Conservation (phyloP, 2,888 invertebrate genomes). For the Ferdinandea cuprea region DNA sequence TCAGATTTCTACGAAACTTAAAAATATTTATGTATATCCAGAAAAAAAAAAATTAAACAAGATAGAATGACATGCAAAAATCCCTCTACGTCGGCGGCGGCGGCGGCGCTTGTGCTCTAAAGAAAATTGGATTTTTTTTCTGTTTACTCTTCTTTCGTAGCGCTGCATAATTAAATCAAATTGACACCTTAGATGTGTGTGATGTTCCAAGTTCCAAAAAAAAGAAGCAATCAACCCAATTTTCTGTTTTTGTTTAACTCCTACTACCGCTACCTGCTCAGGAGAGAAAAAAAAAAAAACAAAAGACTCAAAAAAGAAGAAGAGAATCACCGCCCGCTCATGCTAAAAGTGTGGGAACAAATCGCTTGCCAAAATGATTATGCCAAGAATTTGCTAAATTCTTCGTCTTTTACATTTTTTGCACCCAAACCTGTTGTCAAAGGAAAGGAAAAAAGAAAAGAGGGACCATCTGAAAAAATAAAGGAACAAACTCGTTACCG, state of each 20-base stretch:
- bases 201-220: slow-evolving; percentile 62
- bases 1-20: slow-evolving; percentile 62
- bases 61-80: slow-evolving; percentile 39
- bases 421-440: slow-evolving; percentile 33
- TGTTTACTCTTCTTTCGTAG: not conserved
- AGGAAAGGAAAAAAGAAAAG: not conserved
- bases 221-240: slow-evolving; percentile 18
- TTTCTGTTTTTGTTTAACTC: slow-evolving; percentile 17
- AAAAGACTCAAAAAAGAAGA: not conserved
- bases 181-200: slow-evolving; percentile 76
- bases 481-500: slow-evolving; percentile 49
- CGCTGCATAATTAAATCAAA: slow-evolving; percentile 73
- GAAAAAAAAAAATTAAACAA: not conserved
- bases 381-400: slow-evolving; percentile 25
- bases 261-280: slow-evolving; percentile 7
- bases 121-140: not conserved
- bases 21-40: not conserved
- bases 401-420: slow-evolving; percentile 21
- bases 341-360: slow-evolving; percentile 67
- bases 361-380: slow-evolving; percentile 17
- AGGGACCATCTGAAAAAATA: not conserved
- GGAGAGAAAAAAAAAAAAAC: not conserved
- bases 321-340: slow-evolving; percentile 18
- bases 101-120: slow-evolving; percentile 55
- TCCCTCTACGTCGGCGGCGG: slow-evolving; percentile 13